phyloP scores from a whole-genome alignment of 2,797 vertebrate species.

The Gymnopithys bicolor region DNA sequence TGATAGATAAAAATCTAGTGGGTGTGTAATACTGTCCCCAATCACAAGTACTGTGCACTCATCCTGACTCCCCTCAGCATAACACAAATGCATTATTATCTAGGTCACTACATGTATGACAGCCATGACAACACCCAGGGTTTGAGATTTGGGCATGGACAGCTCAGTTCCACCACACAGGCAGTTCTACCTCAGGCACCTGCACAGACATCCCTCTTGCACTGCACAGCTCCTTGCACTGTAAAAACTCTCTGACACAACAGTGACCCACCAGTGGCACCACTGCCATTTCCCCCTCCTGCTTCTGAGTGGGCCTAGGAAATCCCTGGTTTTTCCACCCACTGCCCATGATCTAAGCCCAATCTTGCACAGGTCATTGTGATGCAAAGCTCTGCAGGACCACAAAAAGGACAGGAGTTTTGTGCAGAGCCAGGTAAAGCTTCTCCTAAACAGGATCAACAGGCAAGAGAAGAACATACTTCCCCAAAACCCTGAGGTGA shows the following conservation, averaged over 20 bases:
- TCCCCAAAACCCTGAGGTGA: neutral
- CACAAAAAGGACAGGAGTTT: neutral
- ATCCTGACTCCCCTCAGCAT: neutral
- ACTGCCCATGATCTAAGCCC: neutral
- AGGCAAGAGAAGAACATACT: neutral
- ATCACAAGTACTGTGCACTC: neutral
- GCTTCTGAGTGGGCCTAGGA: neutral
- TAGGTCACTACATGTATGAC: neutral
- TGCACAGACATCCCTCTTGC: neutral
- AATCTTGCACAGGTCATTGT: neutral
- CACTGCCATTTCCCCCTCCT: neutral
- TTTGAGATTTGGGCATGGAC: neutral
- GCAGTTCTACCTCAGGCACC: neutral
- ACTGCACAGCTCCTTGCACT: neutral
- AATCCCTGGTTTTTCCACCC: neutral
- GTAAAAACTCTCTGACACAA: neutral
- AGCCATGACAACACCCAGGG: neutral
- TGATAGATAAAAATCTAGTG: neutral
- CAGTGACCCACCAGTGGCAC: neutral
- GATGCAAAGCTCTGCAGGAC: neutral
- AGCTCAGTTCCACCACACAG: neutral
- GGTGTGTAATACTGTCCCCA: neutral
- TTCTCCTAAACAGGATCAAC: neutral
- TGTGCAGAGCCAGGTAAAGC: neutral
- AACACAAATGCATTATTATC: neutral